Base-by-base conservation (phyloP, 2,888 invertebrate genomes). In the Hybos culiciformis region DNA sequence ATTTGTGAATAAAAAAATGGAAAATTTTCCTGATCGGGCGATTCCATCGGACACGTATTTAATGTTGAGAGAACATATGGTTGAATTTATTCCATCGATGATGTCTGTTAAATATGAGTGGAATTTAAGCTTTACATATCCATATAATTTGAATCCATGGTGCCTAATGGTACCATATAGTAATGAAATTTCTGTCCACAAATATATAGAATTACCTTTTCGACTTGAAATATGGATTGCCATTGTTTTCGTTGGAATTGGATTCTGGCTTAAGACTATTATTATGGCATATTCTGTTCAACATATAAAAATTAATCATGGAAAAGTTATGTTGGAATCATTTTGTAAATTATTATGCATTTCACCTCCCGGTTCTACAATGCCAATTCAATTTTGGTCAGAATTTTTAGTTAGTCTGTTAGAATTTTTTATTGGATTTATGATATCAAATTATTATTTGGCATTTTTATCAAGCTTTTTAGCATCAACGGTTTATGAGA, bases 391-490 rank as follows among this genome's bases (percentile, higher is more conserved):
- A 14, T 7, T 19, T 20, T 20, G 11, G 7, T n/a, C 4, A 29
- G 29, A 29, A 12, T 29, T 29, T n/a, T 21, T 36, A 21, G 14
- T 36, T 5, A 21, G 14, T n/a, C 8, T 6, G 6, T 19, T 19
- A 36, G 36, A 36, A 36, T 19, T 36, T 21, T 8, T 36, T n/a
- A 8, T 20, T 21, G 36, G 36, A n/a, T 36, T 36, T 21, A 36
- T 36, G 14, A 21, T 36, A 36, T 20, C 36, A 20, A 36, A 36
- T 21, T 36, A 36, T 21, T 36, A 36, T 36, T 36, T 36, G n/a
- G 20, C 36, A 21, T 36, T 36, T 21, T 36, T 36, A 36, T 36
- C 36, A 21, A 20, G 20, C 19, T 36, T 21, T 36, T 21, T 36
- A 15, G 36, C 36, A 3, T 14, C 20, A n/a, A 36, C 36, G 7